Base-by-base conservation (phyloP, 2,113 vertebrate species). In the Leptobrachium leishanense region DNA sequence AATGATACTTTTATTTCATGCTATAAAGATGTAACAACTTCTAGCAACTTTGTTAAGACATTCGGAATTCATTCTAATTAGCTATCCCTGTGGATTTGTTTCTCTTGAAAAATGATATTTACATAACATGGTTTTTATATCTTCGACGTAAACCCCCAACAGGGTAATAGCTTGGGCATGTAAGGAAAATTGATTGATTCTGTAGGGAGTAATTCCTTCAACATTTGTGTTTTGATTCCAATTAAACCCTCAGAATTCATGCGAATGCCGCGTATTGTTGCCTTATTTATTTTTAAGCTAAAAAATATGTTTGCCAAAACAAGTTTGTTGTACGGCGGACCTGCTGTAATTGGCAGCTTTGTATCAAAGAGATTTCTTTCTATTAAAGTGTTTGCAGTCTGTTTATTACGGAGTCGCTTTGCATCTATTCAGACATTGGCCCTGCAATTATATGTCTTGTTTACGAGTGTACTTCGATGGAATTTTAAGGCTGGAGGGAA, bases 21-120 rank as follows among this genome's bases (percentile, higher is more conserved):
- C 43, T 9, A 70, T 77, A 70, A 77, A 77, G 67, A 63, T 20
- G 40, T 67, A 55, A 70, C 39, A 70, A 70, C 68, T 77, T 62
- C 6, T 7, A 69, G 67, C 41, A 69, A 77, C 67, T 77, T 77
- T 69, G 54, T 81, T 85, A 76, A 85, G 86, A 85, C 75, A 72
- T 72, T 86, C 76, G 76, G 2, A 72, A 54, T 2, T 79, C 81
- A 86, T 72, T 83, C 76, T 86, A 84, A 88, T 88, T 86, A 84
- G 82, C 82, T 83, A 82, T 71, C 84, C 82, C 84, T 54, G 41
- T 7, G 77, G 83, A 87, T 84, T 65, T 83, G 79, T 83, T 88
- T 87, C 86, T 83, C 74, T 85, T 86, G 82, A 84, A 86, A 87
- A 74, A 78, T 6, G 57, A 70, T 63, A 76, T 86, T 84, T 83